Base-by-base conservation (phyloP, 2,113 vertebrate genomes). In the Hymenochirus boettgeri region DNA sequence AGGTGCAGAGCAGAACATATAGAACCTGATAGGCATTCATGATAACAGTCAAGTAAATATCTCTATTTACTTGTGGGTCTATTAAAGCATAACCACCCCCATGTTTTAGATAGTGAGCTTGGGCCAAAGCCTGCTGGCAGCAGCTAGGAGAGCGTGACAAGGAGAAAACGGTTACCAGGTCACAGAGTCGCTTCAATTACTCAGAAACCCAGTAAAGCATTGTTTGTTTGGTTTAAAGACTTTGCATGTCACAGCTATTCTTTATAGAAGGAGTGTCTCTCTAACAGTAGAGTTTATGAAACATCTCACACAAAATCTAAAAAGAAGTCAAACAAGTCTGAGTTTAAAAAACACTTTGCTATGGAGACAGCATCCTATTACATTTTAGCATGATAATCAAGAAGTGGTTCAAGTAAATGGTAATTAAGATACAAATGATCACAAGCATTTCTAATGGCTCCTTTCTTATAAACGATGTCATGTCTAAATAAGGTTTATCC, bases 131-230 rank as follows among this genome's bases (percentile, higher is more conserved):
- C 46, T 22, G 46, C 19, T 48, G 46, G 46, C 46, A 48, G 46
- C 18, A 12, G 18, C 2, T 21, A 7, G 46, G 7, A 3, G 46
- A 48, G 46, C 46, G 46, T 48, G 46, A 48, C 46, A 48, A 48
- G 39, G 17, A 48, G 46, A 23, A 21, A 48, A 23, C 19, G 46
- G 46, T 48, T 23, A 48, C 46, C 46, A 48, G 46, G 19, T 48
- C 46, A 48, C 19, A 48, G 18, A 48, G 46, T 48, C 18, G 22
- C 46, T 48, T 9, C 10, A 22, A 48, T 48, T 48, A 48, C n/a
- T 47, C 18, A 48, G 10, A 48, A 48, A 22, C 7, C 8, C 46
- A 22, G 46, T 21, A 23, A 48, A 23, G 46, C 7, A 8, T 48
- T 48, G 46, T 48, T 48, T 48, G 46, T 48, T 48, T 48, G 18